Evolutionary conservation across 2,797 vertebrate species (phyloP).

Genomic region (Sciurus vulgaris): DNA sequence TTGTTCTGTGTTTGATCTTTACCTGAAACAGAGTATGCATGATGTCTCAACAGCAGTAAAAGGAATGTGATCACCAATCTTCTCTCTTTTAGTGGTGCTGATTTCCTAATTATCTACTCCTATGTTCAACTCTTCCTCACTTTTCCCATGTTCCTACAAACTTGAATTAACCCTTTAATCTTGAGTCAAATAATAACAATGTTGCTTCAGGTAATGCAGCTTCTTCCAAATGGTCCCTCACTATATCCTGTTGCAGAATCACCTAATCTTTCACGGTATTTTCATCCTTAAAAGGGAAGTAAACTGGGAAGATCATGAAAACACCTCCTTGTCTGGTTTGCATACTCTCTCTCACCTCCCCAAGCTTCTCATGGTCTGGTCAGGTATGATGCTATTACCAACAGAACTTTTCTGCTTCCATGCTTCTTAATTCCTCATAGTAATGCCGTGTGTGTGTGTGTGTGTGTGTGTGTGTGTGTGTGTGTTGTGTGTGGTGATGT

Average conservation of each 20-base stretch:
- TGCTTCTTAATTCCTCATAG: not conserved
- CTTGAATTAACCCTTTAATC: not conserved
- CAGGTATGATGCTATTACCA: not conserved
- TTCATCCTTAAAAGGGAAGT: not conserved
- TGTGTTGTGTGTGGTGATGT: no score
- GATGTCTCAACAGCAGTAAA: not conserved
- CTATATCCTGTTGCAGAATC: not conserved
- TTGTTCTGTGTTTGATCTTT: constrained; percentile 58
- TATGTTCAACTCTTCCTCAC: constrained; percentile 30
- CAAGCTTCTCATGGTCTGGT: not conserved
- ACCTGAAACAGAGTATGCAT: constrained; percentile 65
- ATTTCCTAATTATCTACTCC: constrained; percentile 35
- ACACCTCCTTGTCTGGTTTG: not conserved
- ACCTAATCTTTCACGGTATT: not conserved
- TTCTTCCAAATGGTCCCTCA: not conserved
- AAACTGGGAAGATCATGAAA: not conserved
- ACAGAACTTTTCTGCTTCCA: not conserved
- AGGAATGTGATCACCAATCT: not conserved
- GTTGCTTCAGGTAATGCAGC: constrained; percentile 65
- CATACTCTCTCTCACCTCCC: not conserved
- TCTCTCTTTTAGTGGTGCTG: constrained; percentile 58
- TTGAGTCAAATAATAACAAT: constrained; percentile 76
- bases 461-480: no score
- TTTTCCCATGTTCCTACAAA: not conserved
- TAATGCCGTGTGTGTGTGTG: not conserved